Evolutionary conservation across 1,140 invertebrate genomes (phyloP), one percentile per base, ranked within the genome.

Genomic region (Platyscapa corneri): DNA sequence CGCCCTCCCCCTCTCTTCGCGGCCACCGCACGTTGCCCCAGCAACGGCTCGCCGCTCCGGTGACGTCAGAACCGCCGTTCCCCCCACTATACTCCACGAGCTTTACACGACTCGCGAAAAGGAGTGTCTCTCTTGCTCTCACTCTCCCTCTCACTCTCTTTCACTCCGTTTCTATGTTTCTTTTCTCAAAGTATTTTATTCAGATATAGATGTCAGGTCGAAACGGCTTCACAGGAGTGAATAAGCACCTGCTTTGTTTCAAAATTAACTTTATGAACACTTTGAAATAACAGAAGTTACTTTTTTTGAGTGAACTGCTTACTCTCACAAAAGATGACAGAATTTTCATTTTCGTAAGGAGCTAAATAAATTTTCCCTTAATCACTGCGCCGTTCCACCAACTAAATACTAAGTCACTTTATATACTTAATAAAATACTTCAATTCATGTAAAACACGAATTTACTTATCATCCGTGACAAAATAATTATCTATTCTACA

Each of bases 21-120:
- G 32, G 46, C 81, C 49, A 20, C 49, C 60, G 46, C 72, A 18
- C 84, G 84, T 82, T 82, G n/a, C 70, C 78, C 3, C 2, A 70
- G 60, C 60, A 67, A 82, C 84, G 79, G 39, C 60, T 64, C 67
- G 46, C n/a, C 75, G 30, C 82, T 77, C 75, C 82, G 14, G 84
- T 76, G 78, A 82, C 79, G 70, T 85, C 84, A 75, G 49, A 65
- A 27, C 10, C 67, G 34, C n/a, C 70, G 34, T n/a, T 65, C 56
- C 65, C 46, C 65, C 64, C 30, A 18, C n/a, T 39, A 0, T 12
- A 7, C 56, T 3, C 23, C 27, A 12, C n/a, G 30, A n/a, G 12
- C 37, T 18, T 8, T 14, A 10, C 14, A 14, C 42, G 6, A 32
- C 65, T 72, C 49, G 70, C 70, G 53, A 7, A 34, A 5, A 37